Evolutionary conservation across 2,797 vertebrate genomes (phyloP).

Genomic region (Australoheros facetus): DNA sequence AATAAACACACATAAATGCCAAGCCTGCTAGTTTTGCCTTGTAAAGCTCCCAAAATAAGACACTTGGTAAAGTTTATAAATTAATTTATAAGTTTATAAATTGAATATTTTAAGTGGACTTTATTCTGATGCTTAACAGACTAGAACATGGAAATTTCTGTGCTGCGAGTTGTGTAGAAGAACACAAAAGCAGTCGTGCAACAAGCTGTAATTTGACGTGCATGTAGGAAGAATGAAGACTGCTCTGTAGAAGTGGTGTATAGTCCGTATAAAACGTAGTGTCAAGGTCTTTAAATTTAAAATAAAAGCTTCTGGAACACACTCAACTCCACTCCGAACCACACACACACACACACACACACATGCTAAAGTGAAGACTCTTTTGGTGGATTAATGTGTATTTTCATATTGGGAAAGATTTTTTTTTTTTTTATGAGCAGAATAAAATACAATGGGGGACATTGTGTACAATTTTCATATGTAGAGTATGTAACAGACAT

Average conservation of each 20-base stretch:
- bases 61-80: no score
- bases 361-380: background rate
- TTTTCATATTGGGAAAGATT: background rate
- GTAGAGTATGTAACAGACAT: background rate
- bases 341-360: background rate
- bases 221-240: background rate
- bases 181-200: background rate
- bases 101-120: background rate
- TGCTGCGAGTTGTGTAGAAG: background rate
- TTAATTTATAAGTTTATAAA: background rate
- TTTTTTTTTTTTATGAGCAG: background rate
- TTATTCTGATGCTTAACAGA: background rate
- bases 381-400: background rate
- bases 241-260: background rate
- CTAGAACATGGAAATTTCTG: background rate
- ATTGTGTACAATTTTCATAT: background rate
- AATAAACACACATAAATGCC: background rate
- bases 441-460: background rate
- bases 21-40: background rate
- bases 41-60: no score
- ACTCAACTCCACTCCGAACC: background rate
- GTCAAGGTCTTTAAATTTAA: slow-evolving; percentile 9
- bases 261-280: background rate
- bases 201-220: background rate
- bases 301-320: background rate